phyloP scores from a whole-genome alignment of 2,113 vertebrate species.

The Pseudopodoces humilis region DNA sequence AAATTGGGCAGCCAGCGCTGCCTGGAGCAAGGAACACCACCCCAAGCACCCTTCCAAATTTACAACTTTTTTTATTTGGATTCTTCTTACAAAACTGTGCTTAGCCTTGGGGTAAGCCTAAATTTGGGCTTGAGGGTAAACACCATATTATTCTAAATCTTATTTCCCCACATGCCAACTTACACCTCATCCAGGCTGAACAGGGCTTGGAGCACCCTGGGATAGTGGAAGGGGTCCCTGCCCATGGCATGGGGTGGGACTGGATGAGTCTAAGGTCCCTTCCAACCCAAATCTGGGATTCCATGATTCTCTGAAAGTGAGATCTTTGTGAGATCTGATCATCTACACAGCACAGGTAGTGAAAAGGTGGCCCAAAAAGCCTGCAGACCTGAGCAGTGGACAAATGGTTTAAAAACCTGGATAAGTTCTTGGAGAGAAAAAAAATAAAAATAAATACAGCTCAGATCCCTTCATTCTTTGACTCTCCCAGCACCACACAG shows the following conservation, averaged over 20 bases:
- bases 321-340: neutral
- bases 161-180: neutral
- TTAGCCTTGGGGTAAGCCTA: neutral
- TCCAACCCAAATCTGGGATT: neutral
- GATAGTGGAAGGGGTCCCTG: neutral
- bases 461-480: fast-evolving
- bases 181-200: neutral
- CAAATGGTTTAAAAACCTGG: neutral
- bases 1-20: neutral
- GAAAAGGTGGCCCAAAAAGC: neutral
- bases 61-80: neutral
- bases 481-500: neutral
- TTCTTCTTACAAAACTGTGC: neutral
- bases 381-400: neutral
- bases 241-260: neutral
- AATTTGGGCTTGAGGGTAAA: neutral
- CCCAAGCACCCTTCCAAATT: neutral
- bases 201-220: neutral
- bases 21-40: neutral
- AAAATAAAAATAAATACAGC: neutral
- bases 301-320: neutral
- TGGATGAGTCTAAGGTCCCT: neutral
- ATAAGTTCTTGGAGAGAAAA: neutral
- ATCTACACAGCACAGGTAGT: neutral
- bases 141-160: neutral